Conservation (phyloP, 92 coral and sea anemone species). For the Pocillopora meandrina region DNA sequence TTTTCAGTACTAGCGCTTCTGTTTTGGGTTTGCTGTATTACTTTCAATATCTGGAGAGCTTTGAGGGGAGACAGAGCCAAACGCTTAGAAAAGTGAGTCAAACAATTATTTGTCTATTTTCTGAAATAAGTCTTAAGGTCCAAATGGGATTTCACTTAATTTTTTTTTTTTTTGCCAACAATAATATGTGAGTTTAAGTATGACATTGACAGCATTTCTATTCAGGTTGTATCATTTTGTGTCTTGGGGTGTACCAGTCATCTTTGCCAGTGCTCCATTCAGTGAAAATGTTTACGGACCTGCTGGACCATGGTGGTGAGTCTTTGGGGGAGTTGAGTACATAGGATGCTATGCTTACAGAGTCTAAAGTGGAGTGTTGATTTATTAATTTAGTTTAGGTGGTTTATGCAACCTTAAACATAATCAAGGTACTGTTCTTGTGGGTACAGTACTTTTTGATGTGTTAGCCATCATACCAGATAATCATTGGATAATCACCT, state of each 20-base stretch:
- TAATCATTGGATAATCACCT: no score
- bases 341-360: background rate
- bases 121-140: background rate
- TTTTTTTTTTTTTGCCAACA: background rate
- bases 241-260: conserved; percentile 88
- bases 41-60: conserved; percentile 91
- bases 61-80: conserved; percentile 82
- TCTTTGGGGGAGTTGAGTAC: background rate
- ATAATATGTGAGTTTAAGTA: background rate
- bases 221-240: conserved; percentile 77
- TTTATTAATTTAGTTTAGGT: no score
- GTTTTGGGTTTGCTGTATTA: conserved; percentile 93
- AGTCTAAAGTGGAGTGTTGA: background rate
- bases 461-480: no score
- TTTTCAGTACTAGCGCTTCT: conserved; percentile 75
- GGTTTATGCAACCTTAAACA: no score
- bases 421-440: no score
- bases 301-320: conserved; percentile 99
- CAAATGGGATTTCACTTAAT: background rate
- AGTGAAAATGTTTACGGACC: conserved; percentile 88
- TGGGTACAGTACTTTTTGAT: no score
- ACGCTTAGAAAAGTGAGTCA: conserved; percentile 79
- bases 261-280: conserved; percentile 84
- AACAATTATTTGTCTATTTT: background rate
- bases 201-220: no score